phyloP scores from a whole-genome alignment of 1,140 invertebrate genomes.

The Apis florea region DNA sequence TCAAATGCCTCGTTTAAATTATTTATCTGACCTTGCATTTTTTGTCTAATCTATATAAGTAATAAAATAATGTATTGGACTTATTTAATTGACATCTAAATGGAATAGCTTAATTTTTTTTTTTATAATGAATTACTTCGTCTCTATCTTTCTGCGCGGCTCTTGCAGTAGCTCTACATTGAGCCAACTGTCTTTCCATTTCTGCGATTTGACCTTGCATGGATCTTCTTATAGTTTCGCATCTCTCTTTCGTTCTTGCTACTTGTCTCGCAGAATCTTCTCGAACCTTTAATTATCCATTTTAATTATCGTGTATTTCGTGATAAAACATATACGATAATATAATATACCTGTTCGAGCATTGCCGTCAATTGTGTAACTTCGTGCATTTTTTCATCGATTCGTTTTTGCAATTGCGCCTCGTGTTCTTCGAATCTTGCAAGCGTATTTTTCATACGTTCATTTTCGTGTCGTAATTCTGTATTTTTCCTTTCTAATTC shows the following conservation, averaged over 20 bases:
- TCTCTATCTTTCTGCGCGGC: slow-evolving; percentile 85
- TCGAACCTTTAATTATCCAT: slow-evolving; percentile 75
- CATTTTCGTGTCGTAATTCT: slow-evolving; percentile 80
- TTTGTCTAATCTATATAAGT: slow-evolving; percentile 82
- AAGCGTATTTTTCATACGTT: slow-evolving; percentile 77
- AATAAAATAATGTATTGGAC: background rate
- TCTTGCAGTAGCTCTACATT: slow-evolving; percentile 82
- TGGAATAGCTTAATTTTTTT: background rate
- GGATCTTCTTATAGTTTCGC: slow-evolving; percentile 82
- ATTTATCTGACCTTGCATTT: slow-evolving; percentile 85
- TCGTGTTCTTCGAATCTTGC: slow-evolving; percentile 74
- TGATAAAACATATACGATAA: background rate
- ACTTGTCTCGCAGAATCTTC: slow-evolving; percentile 88
- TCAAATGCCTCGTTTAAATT: slow-evolving; percentile 85
- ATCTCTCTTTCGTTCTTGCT: slow-evolving; percentile 84
- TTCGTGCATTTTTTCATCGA: slow-evolving; percentile 79
- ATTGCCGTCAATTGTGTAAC: slow-evolving; percentile 83
- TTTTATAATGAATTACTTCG: slow-evolving; percentile 77
- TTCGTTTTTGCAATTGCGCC: slow-evolving; percentile 67
- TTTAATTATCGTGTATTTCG: background rate
- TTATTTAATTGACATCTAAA: background rate
- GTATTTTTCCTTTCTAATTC: slow-evolving; percentile 80
- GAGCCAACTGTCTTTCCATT: slow-evolving; percentile 84
- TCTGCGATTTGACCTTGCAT: slow-evolving; percentile 85
- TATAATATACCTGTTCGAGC: slow-evolving; percentile 80